These are phyloP conservation scores for Leucoraja ocellata DNA, from an alignment of 2,797 vertebrate species.

Conservation along the genomic window DNA sequence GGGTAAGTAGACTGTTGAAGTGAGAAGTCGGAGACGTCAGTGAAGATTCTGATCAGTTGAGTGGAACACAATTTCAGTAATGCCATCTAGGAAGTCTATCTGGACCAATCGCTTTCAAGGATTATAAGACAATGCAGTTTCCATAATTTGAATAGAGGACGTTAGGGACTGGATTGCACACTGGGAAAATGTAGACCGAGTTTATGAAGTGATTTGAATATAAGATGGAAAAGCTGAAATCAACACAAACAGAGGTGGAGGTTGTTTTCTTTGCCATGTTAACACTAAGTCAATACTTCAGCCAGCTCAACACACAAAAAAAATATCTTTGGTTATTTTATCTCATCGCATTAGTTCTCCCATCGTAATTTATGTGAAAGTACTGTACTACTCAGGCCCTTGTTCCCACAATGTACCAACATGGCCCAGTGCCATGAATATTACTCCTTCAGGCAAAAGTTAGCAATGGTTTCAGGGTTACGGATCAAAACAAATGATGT, in stretches of 20 bases:
- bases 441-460: neutral
- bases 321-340: neutral
- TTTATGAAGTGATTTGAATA: neutral
- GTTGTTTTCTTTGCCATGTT: neutral
- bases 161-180: neutral
- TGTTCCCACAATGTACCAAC: neutral
- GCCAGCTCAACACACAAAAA: neutral
- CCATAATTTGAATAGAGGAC: neutral
- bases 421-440: neutral
- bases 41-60: too few species aligned
- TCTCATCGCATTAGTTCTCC: neutral
- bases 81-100: too few species aligned
- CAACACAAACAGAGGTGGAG: neutral
- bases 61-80: too few species aligned
- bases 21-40: too few species aligned
- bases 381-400: too few species aligned
- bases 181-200: too few species aligned
- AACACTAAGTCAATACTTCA: neutral
- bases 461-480: constrained; percentile 20
- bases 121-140: neutral
- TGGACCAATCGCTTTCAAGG: neutral
- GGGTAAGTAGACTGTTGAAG: too few species aligned
- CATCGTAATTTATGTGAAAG: neutral
- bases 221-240: neutral
- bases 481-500: neutral